These are phyloP conservation scores for Nothura maculosa DNA, from an alignment of 2,797 vertebrate genomes.

Conservation along the genomic window DNA sequence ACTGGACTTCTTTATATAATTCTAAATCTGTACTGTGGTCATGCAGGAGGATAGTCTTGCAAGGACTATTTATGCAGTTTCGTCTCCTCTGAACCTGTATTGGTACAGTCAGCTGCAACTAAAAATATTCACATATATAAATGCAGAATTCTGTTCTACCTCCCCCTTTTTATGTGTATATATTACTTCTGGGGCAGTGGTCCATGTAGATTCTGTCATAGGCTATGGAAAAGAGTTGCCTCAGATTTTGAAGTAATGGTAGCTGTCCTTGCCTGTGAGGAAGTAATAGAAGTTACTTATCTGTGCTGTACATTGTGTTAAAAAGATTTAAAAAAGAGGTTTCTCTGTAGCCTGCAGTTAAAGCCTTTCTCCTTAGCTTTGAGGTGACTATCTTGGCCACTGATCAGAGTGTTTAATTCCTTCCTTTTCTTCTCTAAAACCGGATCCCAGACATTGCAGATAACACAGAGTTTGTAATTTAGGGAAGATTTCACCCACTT, in stretches of 20 bases:
- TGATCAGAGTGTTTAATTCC: background rate
- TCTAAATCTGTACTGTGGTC: background rate
- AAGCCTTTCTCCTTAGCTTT: background rate
- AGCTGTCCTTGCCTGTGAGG: background rate
- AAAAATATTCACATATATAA: background rate
- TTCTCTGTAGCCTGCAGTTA: background rate
- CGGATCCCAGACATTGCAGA: background rate
- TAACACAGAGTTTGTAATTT: background rate
- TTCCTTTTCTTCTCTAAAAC: background rate
- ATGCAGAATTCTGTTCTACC: background rate
- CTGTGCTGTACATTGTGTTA: background rate
- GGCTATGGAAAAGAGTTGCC: background rate
- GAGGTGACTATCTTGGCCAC: background rate
- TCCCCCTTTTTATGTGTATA: background rate
- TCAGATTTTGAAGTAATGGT: background rate
- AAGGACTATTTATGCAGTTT: background rate
- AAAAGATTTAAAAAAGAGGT: background rate
- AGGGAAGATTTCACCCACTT: background rate
- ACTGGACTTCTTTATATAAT: background rate
- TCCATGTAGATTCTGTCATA: background rate
- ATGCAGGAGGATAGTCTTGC: background rate
- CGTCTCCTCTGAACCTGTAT: background rate
- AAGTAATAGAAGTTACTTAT: background rate
- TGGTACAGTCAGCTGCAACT: background rate
- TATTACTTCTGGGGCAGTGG: background rate